Base-by-base conservation (phyloP, 2,113 vertebrate species). In the Bucco capensis region DNA sequence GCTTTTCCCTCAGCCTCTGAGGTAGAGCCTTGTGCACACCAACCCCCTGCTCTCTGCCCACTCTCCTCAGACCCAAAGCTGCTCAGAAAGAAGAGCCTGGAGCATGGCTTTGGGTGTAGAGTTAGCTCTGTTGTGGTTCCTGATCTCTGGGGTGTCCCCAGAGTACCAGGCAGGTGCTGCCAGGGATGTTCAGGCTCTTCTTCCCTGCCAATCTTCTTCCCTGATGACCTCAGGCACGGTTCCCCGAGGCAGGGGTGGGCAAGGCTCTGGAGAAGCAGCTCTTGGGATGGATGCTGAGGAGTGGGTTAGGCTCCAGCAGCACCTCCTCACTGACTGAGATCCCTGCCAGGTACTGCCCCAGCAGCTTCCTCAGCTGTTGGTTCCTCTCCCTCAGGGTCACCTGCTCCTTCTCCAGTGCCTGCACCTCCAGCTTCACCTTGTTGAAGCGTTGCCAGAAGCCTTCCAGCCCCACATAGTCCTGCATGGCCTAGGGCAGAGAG, bases 381-480 rank as follows among this genome's bases (percentile, higher is more conserved):
- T 98, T 98, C 92, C 97, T 97, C 16, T 60, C 93, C 10, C 78
- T 31, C 88, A 98, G 91, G 23, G 89, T 90, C 4, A 1, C 28
- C 35, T 57, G 95, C 14, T 97, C 95, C 37, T 13, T 92, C 54
- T 96, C 93, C 78, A 98, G 95, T 5, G 96, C 97, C 82, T 96
- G 93, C 38, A 96, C 95, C 65, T 99, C 98, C 93, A 98, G 95
- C 67, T 96, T 97, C 6, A 88, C 98, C 88, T 98, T 98, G 93
- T 98, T 98, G 96, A 98, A 98, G 11, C 98, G 92, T 80, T 98
- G 97, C 98, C 98, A 98, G 96, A 98, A 98, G 31, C 86, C 86
- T 69, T 98, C 98, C 95, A 98, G 90, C 47, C 94, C 96, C n/a
- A 7, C 21, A 4, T 97, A 98, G 56, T 98, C 97, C 60, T 35